phyloP scores from a whole-genome alignment of 2,113 vertebrate species.

The Empidonax traillii region DNA sequence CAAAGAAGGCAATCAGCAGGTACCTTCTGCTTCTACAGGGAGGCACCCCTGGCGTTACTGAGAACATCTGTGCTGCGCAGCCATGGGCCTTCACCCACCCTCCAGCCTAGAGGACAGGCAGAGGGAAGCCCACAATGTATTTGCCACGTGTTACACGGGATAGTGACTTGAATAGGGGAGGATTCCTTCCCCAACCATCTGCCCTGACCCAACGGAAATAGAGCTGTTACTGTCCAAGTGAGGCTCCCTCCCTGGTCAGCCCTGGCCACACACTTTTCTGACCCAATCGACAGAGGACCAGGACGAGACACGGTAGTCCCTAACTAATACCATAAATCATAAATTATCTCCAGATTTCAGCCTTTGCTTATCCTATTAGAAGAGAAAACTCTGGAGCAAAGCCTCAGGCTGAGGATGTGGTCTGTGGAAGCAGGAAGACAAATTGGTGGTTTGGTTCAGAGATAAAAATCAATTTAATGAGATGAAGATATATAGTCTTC shows the following conservation, averaged over 20 bases:
- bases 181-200: neutral
- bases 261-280: neutral
- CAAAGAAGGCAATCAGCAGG: neutral
- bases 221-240: neutral
- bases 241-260: neutral
- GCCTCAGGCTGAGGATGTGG: neutral
- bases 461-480: neutral
- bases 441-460: neutral
- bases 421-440: neutral
- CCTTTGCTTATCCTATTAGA: neutral
- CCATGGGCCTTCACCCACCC: neutral
- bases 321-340: neutral
- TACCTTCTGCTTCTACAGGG: neutral
- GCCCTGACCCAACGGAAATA: neutral
- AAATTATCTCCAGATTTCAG: neutral
- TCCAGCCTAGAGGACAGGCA: neutral
- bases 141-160: neutral
- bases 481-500: neutral
- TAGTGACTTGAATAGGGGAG: fast-evolving
- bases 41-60: fast-evolving
- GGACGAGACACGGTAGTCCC: neutral
- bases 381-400: neutral
- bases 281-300: neutral
- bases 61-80: neutral
- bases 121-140: neutral